Evolutionary conservation across 2,113 vertebrate species (phyloP), one percentile per base, ranked within the genome.

Genomic region (Silurus meridionalis): DNA sequence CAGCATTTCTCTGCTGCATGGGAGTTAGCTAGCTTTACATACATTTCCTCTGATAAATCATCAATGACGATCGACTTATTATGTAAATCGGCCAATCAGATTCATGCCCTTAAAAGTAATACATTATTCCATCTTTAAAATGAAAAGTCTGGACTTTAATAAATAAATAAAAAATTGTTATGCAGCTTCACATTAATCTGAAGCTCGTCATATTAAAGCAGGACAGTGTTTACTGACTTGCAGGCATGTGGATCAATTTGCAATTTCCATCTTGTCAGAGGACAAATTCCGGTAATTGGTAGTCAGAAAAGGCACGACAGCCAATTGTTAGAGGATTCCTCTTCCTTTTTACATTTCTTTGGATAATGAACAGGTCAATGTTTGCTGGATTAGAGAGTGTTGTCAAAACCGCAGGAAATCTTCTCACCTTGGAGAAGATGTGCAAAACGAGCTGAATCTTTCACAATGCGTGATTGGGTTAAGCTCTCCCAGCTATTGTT

Each of bases 401-500:
- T 58, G 52, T 55, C 25, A 74, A 52, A 67, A 80, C 53, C 25
- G n/a, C 37, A 25, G 64, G 77, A 60, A 28, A 11, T 25, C 57
- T 80, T 60, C 53, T 60, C 64, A 80, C 50, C 84, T 64, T 64
- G 81, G 58, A 52, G 75, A 37, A 53, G 53, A 67, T 50, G 53
- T 50, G 25, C 19, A 77, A 19, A 28, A 55, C 28, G 17, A 17
- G 19, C 50, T 64, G 55, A 28, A 50, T 74, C 69, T 63, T 8
- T 64, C 6, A 46, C 6, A 71, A 61, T 8, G 9, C 28, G 55
- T 77, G 58, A 80, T 55, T 66, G 60, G 48, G 19, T 66, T 6
- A 48, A 37, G 74, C 82, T 86, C 64, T 72, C 53, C 77, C 52
- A 48, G 57, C 79, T 80, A 75, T 82, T 53, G 83, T 81, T 90